A percentile compares a stretch with the other conserved stretches of the same genome.
Conservation (phyloP, 1,140 invertebrate genomes). For the Diorhabda carinulata region DNA sequence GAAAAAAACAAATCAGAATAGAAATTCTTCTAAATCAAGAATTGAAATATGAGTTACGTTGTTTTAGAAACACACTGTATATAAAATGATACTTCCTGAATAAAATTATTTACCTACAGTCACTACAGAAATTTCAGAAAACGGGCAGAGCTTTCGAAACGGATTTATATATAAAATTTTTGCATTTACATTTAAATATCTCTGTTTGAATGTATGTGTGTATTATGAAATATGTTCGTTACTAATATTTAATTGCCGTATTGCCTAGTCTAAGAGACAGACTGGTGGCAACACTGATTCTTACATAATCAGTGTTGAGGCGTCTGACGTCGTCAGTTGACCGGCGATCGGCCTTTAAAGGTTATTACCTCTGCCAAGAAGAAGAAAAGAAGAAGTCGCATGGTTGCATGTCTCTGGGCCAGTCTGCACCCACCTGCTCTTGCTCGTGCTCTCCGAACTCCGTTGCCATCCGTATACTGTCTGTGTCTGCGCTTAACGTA, state of each 20-base stretch:
- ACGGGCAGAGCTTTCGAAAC: too few relatives aligned
- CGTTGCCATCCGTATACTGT: neutral
- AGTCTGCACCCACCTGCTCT: neutral
- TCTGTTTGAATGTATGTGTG: too few relatives aligned
- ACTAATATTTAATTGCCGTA: neutral
- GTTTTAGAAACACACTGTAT: too few relatives aligned
- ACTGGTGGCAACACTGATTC: conserved; percentile 1
- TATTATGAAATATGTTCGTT: too few relatives aligned
- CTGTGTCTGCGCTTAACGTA: neutral
- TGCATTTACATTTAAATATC: too few relatives aligned
- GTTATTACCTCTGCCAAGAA: conserved; percentile 1
- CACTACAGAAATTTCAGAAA: too few relatives aligned
- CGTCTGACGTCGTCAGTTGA: conserved; percentile 1
- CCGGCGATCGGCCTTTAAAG: conserved; percentile 1
- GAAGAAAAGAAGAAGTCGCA: conserved; percentile 2
- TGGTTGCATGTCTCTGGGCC: conserved; percentile 1
- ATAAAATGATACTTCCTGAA: too few relatives aligned
- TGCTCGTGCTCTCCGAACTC: conserved; percentile 1
- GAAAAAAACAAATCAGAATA: too few relatives aligned
- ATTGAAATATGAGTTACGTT: too few relatives aligned
- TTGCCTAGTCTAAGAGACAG: neutral
- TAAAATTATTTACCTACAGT: too few relatives aligned
- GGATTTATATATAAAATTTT: too few relatives aligned
- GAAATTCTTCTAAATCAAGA: too few relatives aligned
- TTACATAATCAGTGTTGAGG: neutral